Percentiles rank a stretch among this genome's conserved stretches.
These are phyloP conservation scores for Zelostemma sp. DNA, from an alignment of 1,140 invertebrate species.

Conservation along the genomic window DNA sequence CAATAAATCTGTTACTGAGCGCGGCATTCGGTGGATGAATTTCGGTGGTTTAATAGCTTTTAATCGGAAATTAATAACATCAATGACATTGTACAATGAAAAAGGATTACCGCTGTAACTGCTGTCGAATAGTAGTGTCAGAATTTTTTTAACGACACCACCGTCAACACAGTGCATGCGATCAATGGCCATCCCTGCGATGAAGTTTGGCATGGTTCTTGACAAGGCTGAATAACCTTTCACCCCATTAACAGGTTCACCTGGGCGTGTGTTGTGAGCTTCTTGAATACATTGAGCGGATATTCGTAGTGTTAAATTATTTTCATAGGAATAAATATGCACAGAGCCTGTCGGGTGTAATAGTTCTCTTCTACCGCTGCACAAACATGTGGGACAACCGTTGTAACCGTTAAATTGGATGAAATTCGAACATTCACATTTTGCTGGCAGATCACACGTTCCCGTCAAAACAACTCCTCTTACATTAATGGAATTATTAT, in stretches of 20 bases:
- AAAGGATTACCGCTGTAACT: conserved; percentile 10
- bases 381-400: conserved; percentile 22
- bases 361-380: conserved; percentile 9
- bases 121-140: conserved; percentile 2
- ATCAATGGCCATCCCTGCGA: conserved; percentile 19
- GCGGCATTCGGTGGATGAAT: conserved; percentile 17
- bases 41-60: conserved; percentile 17
- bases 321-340: conserved; percentile 12
- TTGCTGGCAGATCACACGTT: conserved; percentile 14
- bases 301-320: conserved; percentile 14
- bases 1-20: conserved; percentile 7
- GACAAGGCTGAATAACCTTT: conserved; percentile 13
- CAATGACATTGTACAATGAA: conserved; percentile 20
- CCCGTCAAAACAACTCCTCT: conserved; percentile 5
- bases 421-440: conserved; percentile 28
- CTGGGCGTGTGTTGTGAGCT: conserved; percentile 6
- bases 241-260: conserved; percentile 17
- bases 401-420: conserved; percentile 24
- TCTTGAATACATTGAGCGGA: conserved; percentile 11
- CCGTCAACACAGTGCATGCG: conserved; percentile 28
- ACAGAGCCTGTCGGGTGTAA: conserved; percentile 6
- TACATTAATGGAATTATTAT: conserved; percentile 12
- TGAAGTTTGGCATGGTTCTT: conserved; percentile 20
- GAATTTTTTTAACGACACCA: conserved; percentile 25
- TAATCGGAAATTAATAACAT: conserved; percentile 13